A percentile compares a stretch with the other conserved stretches of the same genome.
These are phyloP conservation scores for Decapterus maruadsi DNA, from an alignment of 2,797 vertebrate species.

Conservation along the genomic window DNA sequence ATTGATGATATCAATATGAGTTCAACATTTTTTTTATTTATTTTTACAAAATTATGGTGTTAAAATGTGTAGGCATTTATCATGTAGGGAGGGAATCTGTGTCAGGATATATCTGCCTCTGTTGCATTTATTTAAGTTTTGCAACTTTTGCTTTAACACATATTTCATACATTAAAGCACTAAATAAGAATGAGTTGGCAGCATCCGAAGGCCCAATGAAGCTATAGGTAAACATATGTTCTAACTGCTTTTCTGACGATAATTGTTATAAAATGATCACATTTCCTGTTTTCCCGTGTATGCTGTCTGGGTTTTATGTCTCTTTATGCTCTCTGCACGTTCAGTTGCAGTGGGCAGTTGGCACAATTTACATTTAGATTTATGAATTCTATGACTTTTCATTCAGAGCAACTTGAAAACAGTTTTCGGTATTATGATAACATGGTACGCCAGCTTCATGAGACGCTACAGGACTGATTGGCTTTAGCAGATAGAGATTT, in stretches of 20 bases:
- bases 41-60: too few relatives aligned
- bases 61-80: too few relatives aligned
- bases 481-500: background rate
- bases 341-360: background rate
- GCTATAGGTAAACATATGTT: background rate
- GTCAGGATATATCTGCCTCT: background rate
- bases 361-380: constrained; percentile 7
- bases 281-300: background rate
- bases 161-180: background rate
- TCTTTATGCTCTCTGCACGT: background rate
- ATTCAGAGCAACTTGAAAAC: background rate
- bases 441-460: background rate
- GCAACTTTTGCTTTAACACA: background rate
- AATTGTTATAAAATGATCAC: background rate
- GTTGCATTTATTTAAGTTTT: background rate
- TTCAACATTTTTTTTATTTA: too few relatives aligned
- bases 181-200: background rate
- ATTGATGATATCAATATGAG: background rate
- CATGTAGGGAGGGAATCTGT: too few relatives aligned
- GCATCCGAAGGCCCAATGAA: background rate
- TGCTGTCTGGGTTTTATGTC: background rate
- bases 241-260: background rate
- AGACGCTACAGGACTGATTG: background rate
- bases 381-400: background rate
- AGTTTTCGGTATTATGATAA: constrained; percentile 15